Conservation (phyloP, 2,113 vertebrate species). For the Coptodon bakossiorum region DNA sequence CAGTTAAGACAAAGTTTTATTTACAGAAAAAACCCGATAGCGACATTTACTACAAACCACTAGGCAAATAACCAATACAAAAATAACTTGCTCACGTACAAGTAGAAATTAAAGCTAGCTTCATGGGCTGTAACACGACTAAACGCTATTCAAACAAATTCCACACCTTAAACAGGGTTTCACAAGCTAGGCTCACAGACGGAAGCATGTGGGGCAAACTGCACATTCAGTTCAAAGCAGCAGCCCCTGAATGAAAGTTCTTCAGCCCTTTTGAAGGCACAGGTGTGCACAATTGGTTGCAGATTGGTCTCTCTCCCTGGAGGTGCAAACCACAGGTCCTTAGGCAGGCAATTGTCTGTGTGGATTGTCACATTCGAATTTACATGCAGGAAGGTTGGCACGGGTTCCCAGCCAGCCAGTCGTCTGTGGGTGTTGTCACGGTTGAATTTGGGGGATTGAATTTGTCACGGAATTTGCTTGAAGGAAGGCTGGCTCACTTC, state of each 20-base stretch:
- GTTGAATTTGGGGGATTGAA: no score
- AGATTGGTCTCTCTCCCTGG: neutral
- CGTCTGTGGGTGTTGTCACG: neutral
- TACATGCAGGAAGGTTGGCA: neutral
- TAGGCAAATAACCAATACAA: neutral
- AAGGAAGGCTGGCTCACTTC: neutral
- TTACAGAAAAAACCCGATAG: accelerated
- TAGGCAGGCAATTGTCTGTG: accelerated
- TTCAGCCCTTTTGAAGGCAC: neutral
- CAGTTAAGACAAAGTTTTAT: neutral
- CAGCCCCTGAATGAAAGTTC: neutral
- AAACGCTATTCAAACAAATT: neutral
- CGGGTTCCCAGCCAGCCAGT: neutral
- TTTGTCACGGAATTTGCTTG: neutral
- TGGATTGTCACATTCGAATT: neutral
- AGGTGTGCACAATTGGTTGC: neutral
- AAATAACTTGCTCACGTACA: accelerated
- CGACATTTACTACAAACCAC: accelerated
- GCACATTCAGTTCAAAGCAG: neutral
- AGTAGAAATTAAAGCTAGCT: neutral
- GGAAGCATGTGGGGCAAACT: neutral
- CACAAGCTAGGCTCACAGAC: neutral
- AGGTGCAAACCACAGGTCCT: neutral
- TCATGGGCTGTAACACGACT: no score
- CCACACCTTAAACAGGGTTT: neutral